Base-by-base conservation (phyloP, 2,113 vertebrate species). In the Poeciliopsis prolifica region DNA sequence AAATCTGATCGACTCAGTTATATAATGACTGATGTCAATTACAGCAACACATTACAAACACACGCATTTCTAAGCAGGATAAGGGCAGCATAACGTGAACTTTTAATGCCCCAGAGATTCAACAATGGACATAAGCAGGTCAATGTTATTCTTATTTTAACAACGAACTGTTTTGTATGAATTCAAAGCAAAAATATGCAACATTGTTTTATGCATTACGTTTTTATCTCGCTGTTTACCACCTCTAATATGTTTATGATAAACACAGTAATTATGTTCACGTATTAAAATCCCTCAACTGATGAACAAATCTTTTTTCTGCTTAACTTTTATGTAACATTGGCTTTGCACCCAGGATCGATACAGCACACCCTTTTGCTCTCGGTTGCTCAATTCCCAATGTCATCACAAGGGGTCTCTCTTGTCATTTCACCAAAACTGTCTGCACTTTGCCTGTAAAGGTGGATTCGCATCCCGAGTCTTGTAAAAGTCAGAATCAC, bases 401-500 rank as follows among this genome's bases (percentile, higher is more conserved):
- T 4, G 44, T 75, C 60, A 61, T 88, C 92, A 91, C 90, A 76
- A 82, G 91, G 91, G 89, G 91, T 90, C 92, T 80, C 92, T 92
- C 90, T 90, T 90, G 91, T 80, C 90, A 89, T 89, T 89, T 83
- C 72, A 75, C 75, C 75, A 28, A 75, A 83, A 22, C 62, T 10
- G 1, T 58, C 42, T 61, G 42, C 17, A 14, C 72, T 75, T 65
- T 67, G 60, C 58, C 60, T 48, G 77, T 61, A 67, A 68, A 72
- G 54, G 74, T 54, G 70, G 22, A 63, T 79, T 75, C 77, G 40
- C 63, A 70, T 85, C 62, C 77, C 28, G 69, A 79, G 75, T 80
- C 60, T 22, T 74, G 73, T 87, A 79, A 75, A 84, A 80, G 22
- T 58, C 14, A 80, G 64, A 51, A 86, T 69, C 74, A 44, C 71